Conservation (phyloP, 2,888 invertebrate species). For the Nowickia ferox region DNA sequence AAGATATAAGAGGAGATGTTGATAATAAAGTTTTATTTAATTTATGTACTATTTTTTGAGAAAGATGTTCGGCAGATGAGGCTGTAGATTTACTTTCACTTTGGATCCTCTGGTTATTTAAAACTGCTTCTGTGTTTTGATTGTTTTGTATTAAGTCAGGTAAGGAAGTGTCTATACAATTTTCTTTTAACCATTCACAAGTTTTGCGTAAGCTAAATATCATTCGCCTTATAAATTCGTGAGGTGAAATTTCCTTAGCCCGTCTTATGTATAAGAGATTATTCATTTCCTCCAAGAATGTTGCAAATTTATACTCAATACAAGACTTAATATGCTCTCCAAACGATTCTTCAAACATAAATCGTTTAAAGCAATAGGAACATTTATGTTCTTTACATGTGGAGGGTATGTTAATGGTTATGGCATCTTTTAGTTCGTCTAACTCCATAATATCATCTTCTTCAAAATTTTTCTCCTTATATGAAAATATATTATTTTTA, state of each 20-base stretch:
- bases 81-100: constrained; percentile 61
- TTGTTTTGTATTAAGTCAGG: constrained; percentile 76
- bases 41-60: constrained; percentile 30
- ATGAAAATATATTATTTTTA: constrained; percentile 80
- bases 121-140: constrained; percentile 9
- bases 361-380: constrained; percentile 80
- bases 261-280: constrained; percentile 79
- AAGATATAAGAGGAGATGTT: constrained; percentile 41
- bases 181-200: constrained; percentile 80
- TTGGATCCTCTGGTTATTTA: constrained; percentile 72
- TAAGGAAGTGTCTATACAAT: constrained; percentile 79
- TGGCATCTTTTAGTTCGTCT: constrained; percentile 79
- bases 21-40: constrained; percentile 42
- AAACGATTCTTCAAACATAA: constrained; percentile 82
- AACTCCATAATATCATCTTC: constrained; percentile 82
- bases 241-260: constrained; percentile 81
- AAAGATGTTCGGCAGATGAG: constrained; percentile 36
- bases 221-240: constrained; percentile 82
- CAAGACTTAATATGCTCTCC: constrained; percentile 80
- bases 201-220: constrained; percentile 81
- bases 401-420: constrained; percentile 81
- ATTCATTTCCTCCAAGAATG: constrained; percentile 80
- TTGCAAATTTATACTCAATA: constrained; percentile 81
- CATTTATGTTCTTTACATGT: constrained; percentile 82
- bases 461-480: constrained; percentile 82